A percentile compares a stretch with the other conserved stretches of the same genome.
phyloP scores from a whole-genome alignment of 2,888 invertebrate species.

The Invenusta paracnida region DNA sequence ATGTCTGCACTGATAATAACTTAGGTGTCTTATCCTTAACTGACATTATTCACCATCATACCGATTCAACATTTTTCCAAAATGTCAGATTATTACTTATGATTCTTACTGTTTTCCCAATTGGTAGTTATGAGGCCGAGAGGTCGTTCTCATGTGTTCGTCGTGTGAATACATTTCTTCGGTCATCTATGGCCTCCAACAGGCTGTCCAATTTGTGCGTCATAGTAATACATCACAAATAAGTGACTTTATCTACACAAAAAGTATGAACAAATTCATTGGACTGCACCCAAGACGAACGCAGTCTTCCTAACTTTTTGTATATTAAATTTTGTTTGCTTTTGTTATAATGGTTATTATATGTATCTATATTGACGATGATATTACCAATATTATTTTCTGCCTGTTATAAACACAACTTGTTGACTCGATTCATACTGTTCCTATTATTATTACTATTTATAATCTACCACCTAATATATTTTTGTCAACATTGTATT shows the following conservation, averaged over 20 bases:
- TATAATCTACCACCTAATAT: constrained; percentile 25
- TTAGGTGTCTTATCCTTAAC: constrained; percentile 17
- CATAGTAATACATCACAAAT: constrained; percentile 10
- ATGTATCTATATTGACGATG: background rate
- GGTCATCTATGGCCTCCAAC: constrained; percentile 22
- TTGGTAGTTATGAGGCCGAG: constrained; percentile 33
- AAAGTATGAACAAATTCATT: constrained; percentile 17
- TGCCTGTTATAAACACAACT: constrained; percentile 13
- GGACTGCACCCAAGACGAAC: constrained; percentile 18
- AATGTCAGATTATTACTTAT: constrained; percentile 22
- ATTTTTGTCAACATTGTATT: constrained; percentile 18
- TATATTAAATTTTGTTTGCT: constrained; percentile 14
- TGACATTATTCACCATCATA: constrained; percentile 26
- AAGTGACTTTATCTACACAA: constrained; percentile 29
- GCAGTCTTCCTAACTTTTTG: constrained; percentile 9
- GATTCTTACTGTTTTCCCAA: constrained; percentile 31
- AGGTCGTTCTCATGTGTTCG: constrained; percentile 27
- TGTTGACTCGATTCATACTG: background rate
- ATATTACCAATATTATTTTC: background rate
- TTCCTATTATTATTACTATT: background rate
- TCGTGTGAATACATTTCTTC: constrained; percentile 22
- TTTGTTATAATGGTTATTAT: constrained; percentile 16
- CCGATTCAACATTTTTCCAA: constrained; percentile 10
- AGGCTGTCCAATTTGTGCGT: constrained; percentile 23
- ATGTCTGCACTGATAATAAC: constrained; percentile 24